A percentile compares a stretch with the other conserved stretches of the same genome.
Conservation (phyloP, 2,113 vertebrate genomes). For the Pterocles burchelli region DNA sequence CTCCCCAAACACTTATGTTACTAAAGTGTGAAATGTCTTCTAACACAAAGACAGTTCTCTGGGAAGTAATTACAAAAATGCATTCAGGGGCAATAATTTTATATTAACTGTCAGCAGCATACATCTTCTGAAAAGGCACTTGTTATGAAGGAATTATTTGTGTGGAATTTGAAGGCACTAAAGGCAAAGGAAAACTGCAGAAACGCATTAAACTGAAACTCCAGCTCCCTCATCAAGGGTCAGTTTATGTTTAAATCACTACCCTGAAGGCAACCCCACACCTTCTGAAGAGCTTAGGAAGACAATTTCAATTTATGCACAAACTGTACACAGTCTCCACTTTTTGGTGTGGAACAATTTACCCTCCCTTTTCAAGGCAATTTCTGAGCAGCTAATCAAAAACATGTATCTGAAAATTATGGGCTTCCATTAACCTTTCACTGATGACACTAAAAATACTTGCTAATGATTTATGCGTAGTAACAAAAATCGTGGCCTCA, state of each 20-base stretch:
- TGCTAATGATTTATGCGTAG: constrained; percentile 67
- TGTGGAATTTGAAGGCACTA: constrained; percentile 67
- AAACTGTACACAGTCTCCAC: constrained; percentile 43
- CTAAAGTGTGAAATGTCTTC: constrained; percentile 83
- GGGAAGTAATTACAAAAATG: constrained; percentile 85
- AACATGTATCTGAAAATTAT: constrained; percentile 50
- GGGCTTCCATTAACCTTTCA: constrained; percentile 71
- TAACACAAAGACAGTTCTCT: constrained; percentile 84
- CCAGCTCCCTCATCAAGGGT: constrained; percentile 77
- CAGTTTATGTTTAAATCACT: constrained; percentile 79
- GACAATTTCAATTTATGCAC: constrained; percentile 54
- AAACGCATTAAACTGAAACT: constrained; percentile 55
- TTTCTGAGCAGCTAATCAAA: constrained; percentile 68
- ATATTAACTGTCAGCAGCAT: constrained; percentile 83
- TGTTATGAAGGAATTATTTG: constrained; percentile 81
- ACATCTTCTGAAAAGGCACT: constrained; percentile 81
- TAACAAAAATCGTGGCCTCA: constrained; percentile 39
- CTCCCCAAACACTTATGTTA: constrained; percentile 82
- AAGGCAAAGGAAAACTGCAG: constrained; percentile 67
- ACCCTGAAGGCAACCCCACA: constrained; percentile 64
- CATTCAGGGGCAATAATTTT: constrained; percentile 85
- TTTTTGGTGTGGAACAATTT: constrained; percentile 55
- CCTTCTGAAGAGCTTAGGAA: constrained; percentile 63
- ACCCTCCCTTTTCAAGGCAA: constrained; percentile 50
- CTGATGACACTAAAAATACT: constrained; percentile 68